A percentile compares a stretch with the other conserved stretches of the same genome.
Conservation (phyloP, 2,797 vertebrate genomes). For the Myotis myotis region DNA sequence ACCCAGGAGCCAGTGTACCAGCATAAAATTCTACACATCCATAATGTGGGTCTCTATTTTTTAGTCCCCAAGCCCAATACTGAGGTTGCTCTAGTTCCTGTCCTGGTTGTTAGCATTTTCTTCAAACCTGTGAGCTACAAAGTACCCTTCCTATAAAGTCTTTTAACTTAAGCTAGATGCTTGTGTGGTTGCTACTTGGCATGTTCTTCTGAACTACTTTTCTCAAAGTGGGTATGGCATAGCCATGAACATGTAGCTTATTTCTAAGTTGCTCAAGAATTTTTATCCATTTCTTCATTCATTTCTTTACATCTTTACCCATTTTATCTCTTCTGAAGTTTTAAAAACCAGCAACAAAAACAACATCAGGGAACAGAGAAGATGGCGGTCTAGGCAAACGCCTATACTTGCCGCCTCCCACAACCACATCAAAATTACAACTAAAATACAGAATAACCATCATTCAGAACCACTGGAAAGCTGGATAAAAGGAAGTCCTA, state of each 20-base stretch:
- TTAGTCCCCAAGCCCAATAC: background rate
- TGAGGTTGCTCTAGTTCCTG: background rate
- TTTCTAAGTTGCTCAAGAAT: background rate
- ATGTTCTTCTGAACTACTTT: constrained; percentile 15
- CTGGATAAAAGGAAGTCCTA: too few species aligned
- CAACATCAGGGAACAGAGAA: background rate
- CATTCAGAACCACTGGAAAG: too few species aligned
- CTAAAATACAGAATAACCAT: too few species aligned
- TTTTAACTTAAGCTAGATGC: background rate
- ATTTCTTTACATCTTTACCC: background rate
- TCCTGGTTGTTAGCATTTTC: background rate
- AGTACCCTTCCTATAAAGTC: background rate
- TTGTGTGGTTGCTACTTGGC: background rate
- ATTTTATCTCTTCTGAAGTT: constrained; percentile 36
- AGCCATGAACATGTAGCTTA: background rate
- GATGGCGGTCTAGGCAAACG: too few species aligned
- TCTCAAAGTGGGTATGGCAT: background rate
- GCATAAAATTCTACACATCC: background rate
- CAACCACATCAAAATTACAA: too few species aligned
- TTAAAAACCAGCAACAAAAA: constrained; percentile 34
- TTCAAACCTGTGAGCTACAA: background rate
- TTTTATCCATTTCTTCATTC: constrained; percentile 11
- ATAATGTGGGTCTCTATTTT: background rate
- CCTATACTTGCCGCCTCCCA: too few species aligned
- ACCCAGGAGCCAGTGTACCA: too few species aligned